Conservation (phyloP, 2,888 invertebrate genomes). For the Chymomyza fuscimana region DNA sequence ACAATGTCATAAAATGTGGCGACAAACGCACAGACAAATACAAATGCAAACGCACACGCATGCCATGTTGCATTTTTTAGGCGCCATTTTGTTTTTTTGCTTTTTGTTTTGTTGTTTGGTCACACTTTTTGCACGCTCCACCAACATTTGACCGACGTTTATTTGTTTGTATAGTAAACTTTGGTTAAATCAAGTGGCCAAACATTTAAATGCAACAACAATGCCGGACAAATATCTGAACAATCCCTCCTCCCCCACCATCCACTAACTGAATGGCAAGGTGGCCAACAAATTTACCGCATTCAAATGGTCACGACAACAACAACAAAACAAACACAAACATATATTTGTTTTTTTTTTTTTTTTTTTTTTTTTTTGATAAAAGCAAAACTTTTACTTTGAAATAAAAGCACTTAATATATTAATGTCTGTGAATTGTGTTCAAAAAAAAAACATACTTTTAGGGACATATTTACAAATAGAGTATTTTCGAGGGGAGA, state of each 20-base stretch:
- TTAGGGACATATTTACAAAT: too few relatives aligned
- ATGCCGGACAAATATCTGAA: neutral
- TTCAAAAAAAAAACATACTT: too few relatives aligned
- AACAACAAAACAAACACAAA: constrained; percentile 21
- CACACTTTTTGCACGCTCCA: constrained; percentile 3
- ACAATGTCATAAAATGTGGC: neutral
- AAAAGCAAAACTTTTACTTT: neutral
- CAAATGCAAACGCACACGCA: constrained; percentile 8
- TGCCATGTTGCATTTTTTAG: neutral
- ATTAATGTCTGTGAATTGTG: too few relatives aligned
- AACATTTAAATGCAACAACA: constrained; percentile 53
- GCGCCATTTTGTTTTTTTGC: constrained; percentile 3
- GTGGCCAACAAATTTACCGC: constrained; percentile 60
- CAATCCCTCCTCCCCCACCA: neutral
- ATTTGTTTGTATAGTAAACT: constrained; percentile 70
- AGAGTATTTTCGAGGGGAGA: too few relatives aligned
- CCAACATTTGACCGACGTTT: constrained; percentile 27
- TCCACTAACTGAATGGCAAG: constrained; percentile 22
- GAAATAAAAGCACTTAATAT: neutral
- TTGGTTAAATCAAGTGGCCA: constrained; percentile 75
- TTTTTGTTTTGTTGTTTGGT: constrained; percentile 25
- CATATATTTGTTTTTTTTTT: too few relatives aligned
- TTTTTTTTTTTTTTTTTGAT: constrained; percentile 8
- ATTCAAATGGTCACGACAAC: constrained; percentile 50
- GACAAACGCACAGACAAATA: constrained; percentile 14